Evolutionary conservation across 2,888 invertebrate genomes (phyloP), one percentile per base, ranked within the genome.

Genomic region (Ophion costatus): DNA sequence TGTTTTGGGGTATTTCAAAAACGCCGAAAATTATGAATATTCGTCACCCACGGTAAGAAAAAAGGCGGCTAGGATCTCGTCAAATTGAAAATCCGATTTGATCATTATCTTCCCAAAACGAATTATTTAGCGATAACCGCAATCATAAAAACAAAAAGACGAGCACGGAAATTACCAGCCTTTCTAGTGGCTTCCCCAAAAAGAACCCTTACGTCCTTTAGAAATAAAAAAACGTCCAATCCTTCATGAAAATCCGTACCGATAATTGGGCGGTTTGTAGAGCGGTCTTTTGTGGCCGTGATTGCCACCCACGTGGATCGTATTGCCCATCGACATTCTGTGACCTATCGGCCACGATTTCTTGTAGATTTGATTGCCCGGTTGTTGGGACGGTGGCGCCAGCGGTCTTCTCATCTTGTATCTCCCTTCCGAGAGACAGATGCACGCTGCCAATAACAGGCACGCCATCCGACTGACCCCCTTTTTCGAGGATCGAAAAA

Each of bases 351-450:
- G 91, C 91, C 92, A 92, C 45, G 91, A 86, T 79, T 93, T 92
- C 67, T 92, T 92, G 80, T 85, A 91, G 29, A 93, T 88, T 74
- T 90, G 92, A 2, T 91, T 91, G 29, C 38, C 38, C 38, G 91
- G 90, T 24, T 91, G 89, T 24, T 91, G 91, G 14, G 91, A 91
- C 14, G 90, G 91, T 45, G 93, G 88, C 5, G 89, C 69, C 4
- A 89, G 91, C 4, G 94, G 94, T 61, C 94, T 92, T 81, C 94
- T 90, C 56, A 92, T 88, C 84, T 93, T 94, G 87, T 92, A 92
- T 75, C 92, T 90, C 7, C 91, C 93, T 83, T 92, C 90, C 45
- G 90, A 84, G 22, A 91, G 70, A 67, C 90, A 91, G 42, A 91
- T 76, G 76, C 88, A 90, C 10, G 86, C 81, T 67, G 89, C 89